Percentiles rank a stretch among this genome's conserved stretches.
Conservation (phyloP, 2,888 invertebrate species). For the Drosophila birchii region DNA sequence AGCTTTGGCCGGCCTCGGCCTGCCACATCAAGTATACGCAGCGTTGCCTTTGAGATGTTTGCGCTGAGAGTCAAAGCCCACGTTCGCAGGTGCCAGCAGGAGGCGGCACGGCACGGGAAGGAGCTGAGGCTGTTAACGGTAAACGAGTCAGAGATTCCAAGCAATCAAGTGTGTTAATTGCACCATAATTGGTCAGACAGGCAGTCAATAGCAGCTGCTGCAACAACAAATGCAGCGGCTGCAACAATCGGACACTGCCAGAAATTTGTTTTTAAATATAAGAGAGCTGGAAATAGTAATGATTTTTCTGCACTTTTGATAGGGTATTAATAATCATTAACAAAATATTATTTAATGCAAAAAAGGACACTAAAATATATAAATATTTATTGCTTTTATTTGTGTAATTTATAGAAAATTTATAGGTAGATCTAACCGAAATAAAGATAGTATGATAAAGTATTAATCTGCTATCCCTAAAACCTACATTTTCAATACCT, state of each 20-base stretch:
- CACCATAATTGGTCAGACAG: conserved; percentile 79
- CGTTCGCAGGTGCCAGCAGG: conserved; percentile 17
- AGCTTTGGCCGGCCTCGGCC: conserved; percentile 36
- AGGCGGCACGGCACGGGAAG: not conserved
- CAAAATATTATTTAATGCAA: not conserved
- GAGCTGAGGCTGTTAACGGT: conserved; percentile 35
- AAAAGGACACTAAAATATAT: not conserved
- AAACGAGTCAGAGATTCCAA: conserved; percentile 54
- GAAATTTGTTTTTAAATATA: not conserved
- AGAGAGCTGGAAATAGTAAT: not conserved
- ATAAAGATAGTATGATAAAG: not conserved
- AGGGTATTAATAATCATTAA: not conserved
- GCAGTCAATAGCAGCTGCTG: conserved; percentile 54
- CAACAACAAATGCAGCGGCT: conserved; percentile 9
- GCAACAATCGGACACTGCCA: conserved; percentile 12
- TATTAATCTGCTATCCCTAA: no score
- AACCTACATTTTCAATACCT: not conserved
- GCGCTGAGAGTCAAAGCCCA: conserved; percentile 47
- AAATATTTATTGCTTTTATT: not conserved
- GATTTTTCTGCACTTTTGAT: not conserved
- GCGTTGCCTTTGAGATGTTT: conserved; percentile 65
- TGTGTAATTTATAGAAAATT: not conserved
- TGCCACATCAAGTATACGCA: conserved; percentile 42
- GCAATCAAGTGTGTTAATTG: conserved; percentile 79
- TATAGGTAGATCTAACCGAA: not conserved